Base-by-base conservation (phyloP, 2,888 invertebrate species). In the Pollenia angustigena region DNA sequence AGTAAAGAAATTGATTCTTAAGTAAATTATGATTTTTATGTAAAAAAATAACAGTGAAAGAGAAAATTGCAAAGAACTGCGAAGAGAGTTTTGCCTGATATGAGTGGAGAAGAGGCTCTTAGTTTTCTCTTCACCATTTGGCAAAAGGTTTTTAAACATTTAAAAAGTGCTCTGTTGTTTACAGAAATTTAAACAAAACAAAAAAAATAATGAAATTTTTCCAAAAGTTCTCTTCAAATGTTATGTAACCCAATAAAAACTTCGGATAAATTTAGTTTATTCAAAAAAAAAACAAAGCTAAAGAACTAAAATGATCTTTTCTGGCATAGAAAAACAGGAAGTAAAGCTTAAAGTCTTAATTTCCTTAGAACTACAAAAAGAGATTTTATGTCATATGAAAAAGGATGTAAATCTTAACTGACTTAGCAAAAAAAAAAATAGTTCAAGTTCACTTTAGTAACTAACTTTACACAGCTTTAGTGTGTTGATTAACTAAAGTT, bases 1-100 rank as follows among this genome's bases (percentile, higher is more conserved):
- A 76, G 74, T 60, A 54, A 54, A 18, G 52, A 64, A 75, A 42
- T 64, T 48, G 8, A 64, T 71, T 64, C 64, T 80, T 71, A 46
- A 54, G 46, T 75, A 74, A 32, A 74, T 80, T 83, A 80, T 80
- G 75, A 76, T 76, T 71, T 86, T 64, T 80, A 80, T 78, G 74
- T 74, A 62, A 68, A 32, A 32, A 62, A 16, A 32, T 72, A 80
- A 80, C 71, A 83, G n/a, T 16, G 8, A 48, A 69, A 80, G 79
- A 80, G 85, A 60, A 56, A 23, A 14, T 9, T 52, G 0, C 4
- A 44, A 12, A 54, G 1, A 60, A 32, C 32, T 40, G 11, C 11
- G 3, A 16, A 40, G 14, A 54, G 12, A 44, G 62, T 2, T 42
- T 11, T 18, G 14, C 11, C 40, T 50, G 18, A 7, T 50, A 32